phyloP scores from a whole-genome alignment of 2,888 invertebrate species.

The Spodoptera exigua region DNA sequence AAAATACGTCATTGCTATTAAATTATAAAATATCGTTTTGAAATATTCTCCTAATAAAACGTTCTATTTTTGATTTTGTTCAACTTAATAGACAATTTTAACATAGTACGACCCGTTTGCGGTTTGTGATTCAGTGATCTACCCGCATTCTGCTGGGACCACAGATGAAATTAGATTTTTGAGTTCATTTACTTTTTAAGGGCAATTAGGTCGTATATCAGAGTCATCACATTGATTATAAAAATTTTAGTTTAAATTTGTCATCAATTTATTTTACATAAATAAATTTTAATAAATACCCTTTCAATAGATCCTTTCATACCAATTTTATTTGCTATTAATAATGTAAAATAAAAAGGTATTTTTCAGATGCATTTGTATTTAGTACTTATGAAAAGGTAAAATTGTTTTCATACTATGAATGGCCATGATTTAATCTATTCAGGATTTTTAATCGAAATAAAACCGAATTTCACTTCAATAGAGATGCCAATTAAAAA shows the following conservation, averaged over 20 bases:
- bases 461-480: too few species aligned
- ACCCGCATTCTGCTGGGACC: slow-evolving; percentile 29
- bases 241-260: neutral
- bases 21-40: neutral
- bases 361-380: too few species aligned
- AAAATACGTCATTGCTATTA: neutral
- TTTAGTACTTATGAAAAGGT: too few species aligned
- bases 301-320: too few species aligned
- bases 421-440: too few species aligned
- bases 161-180: slow-evolving; percentile 28
- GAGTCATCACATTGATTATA: neutral
- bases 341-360: too few species aligned
- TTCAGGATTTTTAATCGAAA: too few species aligned
- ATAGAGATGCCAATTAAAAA: too few species aligned
- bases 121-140: slow-evolving; percentile 10
- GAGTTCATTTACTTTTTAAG: slow-evolving; percentile 30
- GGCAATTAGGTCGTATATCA: slow-evolving; percentile 18
- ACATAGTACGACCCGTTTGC: slow-evolving; percentile 13
- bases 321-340: too few species aligned
- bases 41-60: neutral
- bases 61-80: slow-evolving; percentile 10
- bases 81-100: slow-evolving; percentile 10
- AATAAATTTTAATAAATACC: too few species aligned
- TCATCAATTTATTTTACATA: too few species aligned
- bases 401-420: too few species aligned